Conservation (phyloP, 2,113 vertebrate species). For the Plestiodon gilberti region DNA sequence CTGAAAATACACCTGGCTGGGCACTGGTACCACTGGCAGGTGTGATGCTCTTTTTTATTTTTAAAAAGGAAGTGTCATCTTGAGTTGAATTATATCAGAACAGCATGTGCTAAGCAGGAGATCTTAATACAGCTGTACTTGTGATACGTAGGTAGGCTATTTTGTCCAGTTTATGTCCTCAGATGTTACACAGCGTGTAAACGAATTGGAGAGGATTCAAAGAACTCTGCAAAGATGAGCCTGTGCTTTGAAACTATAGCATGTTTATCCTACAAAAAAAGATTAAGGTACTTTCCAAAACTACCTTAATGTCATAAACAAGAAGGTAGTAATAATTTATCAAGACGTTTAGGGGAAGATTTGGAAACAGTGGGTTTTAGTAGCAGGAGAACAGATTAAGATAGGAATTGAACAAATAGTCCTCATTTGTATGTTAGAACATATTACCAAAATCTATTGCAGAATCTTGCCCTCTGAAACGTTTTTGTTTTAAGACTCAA, state of each 20-base stretch:
- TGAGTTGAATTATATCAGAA: neutral
- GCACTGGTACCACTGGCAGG: neutral
- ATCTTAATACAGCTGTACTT: neutral
- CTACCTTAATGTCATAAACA: neutral
- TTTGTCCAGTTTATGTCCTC: neutral
- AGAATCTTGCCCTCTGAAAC: too few relatives aligned
- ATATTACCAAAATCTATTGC: too few relatives aligned
- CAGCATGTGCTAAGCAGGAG: neutral
- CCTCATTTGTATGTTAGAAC: too few relatives aligned
- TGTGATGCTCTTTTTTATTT: neutral
- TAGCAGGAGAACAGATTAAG: neutral
- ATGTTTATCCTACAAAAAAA: slow-evolving; percentile 10
- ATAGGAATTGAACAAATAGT: too few relatives aligned
- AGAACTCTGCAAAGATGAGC: neutral
- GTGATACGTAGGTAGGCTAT: neutral
- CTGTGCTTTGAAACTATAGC: neutral
- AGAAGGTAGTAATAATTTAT: neutral
- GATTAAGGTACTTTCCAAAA: slow-evolving; percentile 25
- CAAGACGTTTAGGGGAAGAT: too few relatives aligned
- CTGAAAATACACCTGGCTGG: neutral
- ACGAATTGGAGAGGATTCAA: neutral
- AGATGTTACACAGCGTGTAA: neutral
- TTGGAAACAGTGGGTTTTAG: neutral
- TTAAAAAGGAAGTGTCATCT: neutral
- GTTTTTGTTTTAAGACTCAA: too few relatives aligned